phyloP scores from a whole-genome alignment of 2,113 vertebrate species.

The Myotis davidii region DNA sequence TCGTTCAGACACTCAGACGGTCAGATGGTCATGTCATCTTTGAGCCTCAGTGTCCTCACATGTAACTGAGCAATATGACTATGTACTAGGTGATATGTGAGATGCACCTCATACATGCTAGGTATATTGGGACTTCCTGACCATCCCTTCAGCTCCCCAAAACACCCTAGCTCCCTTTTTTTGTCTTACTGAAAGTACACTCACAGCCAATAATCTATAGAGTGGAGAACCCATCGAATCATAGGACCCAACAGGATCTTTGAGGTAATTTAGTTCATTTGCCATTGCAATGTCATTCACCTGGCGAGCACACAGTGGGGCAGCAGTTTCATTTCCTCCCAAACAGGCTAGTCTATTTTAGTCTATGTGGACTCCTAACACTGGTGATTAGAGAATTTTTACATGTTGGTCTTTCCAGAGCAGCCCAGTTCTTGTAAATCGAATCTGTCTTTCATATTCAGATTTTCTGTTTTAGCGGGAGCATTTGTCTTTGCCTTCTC shows the following conservation, averaged over 20 bases:
- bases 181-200: background rate
- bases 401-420: background rate
- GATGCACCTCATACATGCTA: background rate
- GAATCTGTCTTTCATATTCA: background rate
- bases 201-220: background rate
- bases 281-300: background rate
- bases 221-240: background rate
- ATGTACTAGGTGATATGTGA: background rate
- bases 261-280: background rate
- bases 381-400: background rate
- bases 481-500: background rate
- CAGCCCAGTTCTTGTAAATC: background rate
- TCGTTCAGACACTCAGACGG: background rate
- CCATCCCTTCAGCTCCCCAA: background rate
- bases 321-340: background rate
- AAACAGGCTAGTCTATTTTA: background rate
- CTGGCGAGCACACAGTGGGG: background rate
- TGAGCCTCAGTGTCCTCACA: background rate
- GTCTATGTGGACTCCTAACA: too few species aligned
- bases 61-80: background rate
- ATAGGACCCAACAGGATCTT: background rate
- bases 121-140: background rate
- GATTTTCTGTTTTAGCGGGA: slow-evolving; percentile 8
- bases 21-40: background rate
- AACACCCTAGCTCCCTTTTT: background rate